These are phyloP conservation scores for Hapalemur alaotrensis DNA, from an alignment of 2,797 vertebrate genomes.

Conservation along the genomic window DNA sequence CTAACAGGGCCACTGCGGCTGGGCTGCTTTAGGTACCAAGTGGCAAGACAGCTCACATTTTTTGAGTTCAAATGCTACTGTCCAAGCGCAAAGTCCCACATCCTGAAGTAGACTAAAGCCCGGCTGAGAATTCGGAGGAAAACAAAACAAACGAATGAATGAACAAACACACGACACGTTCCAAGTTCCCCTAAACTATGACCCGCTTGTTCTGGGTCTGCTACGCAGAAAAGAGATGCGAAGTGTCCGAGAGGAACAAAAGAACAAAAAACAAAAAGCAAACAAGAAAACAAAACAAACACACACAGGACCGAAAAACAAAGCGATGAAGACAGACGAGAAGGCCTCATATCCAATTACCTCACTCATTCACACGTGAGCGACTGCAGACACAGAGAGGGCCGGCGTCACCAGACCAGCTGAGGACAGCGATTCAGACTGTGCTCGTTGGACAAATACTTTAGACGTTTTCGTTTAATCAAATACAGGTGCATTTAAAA, in stretches of 20 bases:
- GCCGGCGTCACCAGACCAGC: slow-evolving; percentile 84
- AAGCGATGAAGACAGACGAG: slow-evolving; percentile 63
- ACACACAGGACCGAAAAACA: slow-evolving; percentile 69
- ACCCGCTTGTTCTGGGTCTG: slow-evolving; percentile 90
- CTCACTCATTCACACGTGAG: slow-evolving; percentile 88
- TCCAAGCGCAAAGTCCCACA: slow-evolving; percentile 87
- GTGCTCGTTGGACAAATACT: slow-evolving; percentile 85
- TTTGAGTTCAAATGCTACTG: slow-evolving; percentile 94
- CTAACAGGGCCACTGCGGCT: slow-evolving; percentile 91
- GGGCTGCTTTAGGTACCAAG: slow-evolving; percentile 94
- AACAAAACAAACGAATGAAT: slow-evolving; percentile 64
- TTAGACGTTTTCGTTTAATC: slow-evolving; percentile 86
- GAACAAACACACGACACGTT: slow-evolving; percentile 84
- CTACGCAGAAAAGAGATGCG: slow-evolving; percentile 72
- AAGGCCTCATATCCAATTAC: slow-evolving; percentile 86
- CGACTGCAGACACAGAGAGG: slow-evolving; percentile 82
- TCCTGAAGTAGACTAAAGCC: slow-evolving; percentile 88
- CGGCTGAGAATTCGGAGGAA: slow-evolving; percentile 84
- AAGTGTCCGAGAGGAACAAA: slow-evolving; percentile 66
- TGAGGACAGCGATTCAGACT: slow-evolving; percentile 83
- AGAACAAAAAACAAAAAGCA: slow-evolving; percentile 68
- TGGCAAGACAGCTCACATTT: slow-evolving; percentile 93
- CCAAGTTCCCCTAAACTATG: slow-evolving; percentile 93
- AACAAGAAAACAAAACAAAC: slow-evolving; percentile 32
- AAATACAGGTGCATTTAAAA: slow-evolving; percentile 89